phyloP scores from a whole-genome alignment of 2,113 vertebrate species.

The Vidua macroura region DNA sequence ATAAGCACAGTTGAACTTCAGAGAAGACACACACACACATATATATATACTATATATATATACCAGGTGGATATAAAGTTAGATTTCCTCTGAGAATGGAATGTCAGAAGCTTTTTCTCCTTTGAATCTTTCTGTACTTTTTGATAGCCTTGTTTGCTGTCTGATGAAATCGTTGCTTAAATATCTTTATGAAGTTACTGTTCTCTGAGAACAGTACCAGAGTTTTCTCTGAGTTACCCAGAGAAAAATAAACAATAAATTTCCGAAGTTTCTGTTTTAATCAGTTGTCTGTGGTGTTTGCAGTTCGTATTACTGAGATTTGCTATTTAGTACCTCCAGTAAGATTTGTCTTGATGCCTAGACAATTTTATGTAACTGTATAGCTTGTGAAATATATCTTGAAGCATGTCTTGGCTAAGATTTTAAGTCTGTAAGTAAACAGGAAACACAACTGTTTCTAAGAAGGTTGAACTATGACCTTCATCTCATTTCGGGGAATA shows the following conservation, averaged over 20 bases:
- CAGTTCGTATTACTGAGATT: neutral
- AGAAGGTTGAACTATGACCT: neutral
- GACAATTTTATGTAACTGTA: neutral
- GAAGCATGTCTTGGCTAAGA: neutral
- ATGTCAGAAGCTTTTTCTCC: neutral
- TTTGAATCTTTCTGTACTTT: neutral
- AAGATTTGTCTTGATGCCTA: neutral
- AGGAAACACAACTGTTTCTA: slow-evolving; percentile 16
- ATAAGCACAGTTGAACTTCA: neutral
- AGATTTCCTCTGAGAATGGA: neutral
- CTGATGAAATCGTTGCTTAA: neutral
- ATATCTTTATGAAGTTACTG: neutral
- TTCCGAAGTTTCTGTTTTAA: neutral
- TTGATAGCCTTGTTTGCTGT: neutral
- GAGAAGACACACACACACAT: neutral
- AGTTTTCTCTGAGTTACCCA: neutral
- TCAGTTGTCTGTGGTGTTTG: neutral
- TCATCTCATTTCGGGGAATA: neutral
- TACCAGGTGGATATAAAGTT: neutral
- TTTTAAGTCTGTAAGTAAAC: neutral
- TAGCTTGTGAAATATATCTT: neutral
- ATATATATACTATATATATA: neutral
- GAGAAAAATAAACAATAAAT: neutral
- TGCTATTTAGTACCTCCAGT: neutral
- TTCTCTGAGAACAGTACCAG: neutral